Percentiles rank a stretch among this genome's conserved stretches.
Evolutionary conservation across 2,888 invertebrate genomes (phyloP).

Genomic region (Athalia cordata): DNA sequence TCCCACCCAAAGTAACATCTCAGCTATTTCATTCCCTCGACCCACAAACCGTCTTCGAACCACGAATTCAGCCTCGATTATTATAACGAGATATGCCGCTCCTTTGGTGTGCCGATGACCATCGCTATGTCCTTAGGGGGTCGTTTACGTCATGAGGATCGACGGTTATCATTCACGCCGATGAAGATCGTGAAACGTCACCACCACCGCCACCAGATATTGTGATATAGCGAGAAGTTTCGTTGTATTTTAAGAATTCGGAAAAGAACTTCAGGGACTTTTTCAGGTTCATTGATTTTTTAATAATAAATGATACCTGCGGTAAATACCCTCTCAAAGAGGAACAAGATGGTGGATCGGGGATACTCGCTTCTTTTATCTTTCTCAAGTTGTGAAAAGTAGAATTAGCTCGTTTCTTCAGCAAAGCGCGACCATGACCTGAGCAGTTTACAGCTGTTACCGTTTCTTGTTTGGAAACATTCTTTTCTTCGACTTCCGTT

Average conservation of each 20-base stretch:
- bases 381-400: slow-evolving; percentile 32
- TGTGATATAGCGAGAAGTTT: too few species aligned
- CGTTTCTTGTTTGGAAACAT: slow-evolving; percentile 38
- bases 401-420: slow-evolving; percentile 41
- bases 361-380: slow-evolving; percentile 17
- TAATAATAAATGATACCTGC: not conserved
- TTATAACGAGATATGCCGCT: slow-evolving; percentile 15
- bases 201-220: not conserved
- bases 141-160: not conserved
- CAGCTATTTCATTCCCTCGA: slow-evolving; percentile 59
- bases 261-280: not conserved
- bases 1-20: slow-evolving; percentile 57
- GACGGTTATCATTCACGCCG: not conserved
- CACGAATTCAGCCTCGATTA: slow-evolving; percentile 42
- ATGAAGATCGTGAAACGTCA: not conserved
- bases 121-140: not conserved
- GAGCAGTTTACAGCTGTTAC: slow-evolving; percentile 30
- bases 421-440: slow-evolving; percentile 7
- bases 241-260: not conserved
- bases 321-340: not conserved
- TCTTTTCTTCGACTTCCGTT: slow-evolving; percentile 19
- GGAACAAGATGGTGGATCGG: not conserved
- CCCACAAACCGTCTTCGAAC: slow-evolving; percentile 42
- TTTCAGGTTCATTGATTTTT: not conserved
- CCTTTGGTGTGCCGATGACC: slow-evolving; percentile 19